Evolutionary conservation across 1,140 invertebrate species (phyloP).

Genomic region (Eriocheir sinensis): DNA sequence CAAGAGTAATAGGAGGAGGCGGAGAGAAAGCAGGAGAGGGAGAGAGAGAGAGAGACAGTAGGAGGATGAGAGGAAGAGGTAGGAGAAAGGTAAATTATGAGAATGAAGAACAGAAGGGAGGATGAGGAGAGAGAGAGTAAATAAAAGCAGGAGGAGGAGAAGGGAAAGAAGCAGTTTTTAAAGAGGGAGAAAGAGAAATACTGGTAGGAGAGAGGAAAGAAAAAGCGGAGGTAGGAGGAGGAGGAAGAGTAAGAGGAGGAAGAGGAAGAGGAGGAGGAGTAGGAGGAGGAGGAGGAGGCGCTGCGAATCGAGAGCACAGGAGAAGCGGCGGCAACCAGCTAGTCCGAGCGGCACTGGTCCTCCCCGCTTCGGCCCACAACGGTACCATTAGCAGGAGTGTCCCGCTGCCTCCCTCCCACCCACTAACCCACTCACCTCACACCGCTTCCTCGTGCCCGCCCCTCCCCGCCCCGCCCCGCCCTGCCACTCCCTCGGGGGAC

Average conservation of each 20-base stretch:
- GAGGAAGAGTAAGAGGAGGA: neutral
- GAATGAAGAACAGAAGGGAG: no score
- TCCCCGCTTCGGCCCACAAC: neutral
- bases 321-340: no score
- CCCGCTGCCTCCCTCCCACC: neutral
- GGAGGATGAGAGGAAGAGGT: neutral
- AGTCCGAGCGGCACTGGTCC: neutral
- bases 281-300: neutral
- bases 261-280: neutral
- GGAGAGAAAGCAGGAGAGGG: neutral
- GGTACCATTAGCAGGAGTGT: neutral
- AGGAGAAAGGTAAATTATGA: no score
- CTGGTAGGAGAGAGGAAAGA: no score
- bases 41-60: neutral
- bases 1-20: neutral
- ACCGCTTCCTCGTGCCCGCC: no score
- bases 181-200: no score
- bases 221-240: no score
- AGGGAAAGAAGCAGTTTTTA: neutral
- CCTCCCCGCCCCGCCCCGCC: neutral
- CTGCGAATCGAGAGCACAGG: no score
- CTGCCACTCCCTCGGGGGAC: neutral
- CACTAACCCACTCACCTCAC: slow-evolving; percentile 20
- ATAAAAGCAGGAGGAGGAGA: neutral
- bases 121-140: no score